These are phyloP conservation scores for Neomorphus geoffroyi DNA, from an alignment of 2,797 vertebrate genomes.

Conservation along the genomic window DNA sequence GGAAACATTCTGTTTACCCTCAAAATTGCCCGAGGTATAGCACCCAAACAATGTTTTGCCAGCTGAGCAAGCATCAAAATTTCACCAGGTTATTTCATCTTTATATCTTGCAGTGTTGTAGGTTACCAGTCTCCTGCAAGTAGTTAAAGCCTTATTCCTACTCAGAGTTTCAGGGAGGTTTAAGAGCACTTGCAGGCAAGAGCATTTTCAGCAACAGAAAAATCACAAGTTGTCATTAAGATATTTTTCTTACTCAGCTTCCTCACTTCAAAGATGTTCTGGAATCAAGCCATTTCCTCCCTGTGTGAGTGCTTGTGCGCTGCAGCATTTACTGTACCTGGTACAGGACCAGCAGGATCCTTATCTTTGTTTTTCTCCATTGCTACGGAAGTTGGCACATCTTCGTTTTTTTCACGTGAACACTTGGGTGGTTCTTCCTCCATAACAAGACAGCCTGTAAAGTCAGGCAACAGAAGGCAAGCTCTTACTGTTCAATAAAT, in stretches of 20 bases:
- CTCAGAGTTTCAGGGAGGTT: not conserved
- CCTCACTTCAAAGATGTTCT: not conserved
- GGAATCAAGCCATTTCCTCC: not conserved
- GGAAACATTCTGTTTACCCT: not conserved
- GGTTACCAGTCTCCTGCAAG: not conserved
- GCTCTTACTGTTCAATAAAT: not conserved
- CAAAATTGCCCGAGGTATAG: not conserved
- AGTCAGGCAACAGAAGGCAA: not conserved
- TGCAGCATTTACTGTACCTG: conserved; percentile 6
- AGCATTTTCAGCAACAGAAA: not conserved
- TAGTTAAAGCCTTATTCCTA: not conserved
- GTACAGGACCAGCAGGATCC: not conserved
- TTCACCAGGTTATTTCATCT: accelerated
- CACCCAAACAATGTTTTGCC: not conserved
- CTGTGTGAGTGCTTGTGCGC: accelerated
- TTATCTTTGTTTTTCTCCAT: not conserved
- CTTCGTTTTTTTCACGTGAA: not conserved
- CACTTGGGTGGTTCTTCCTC: not conserved
- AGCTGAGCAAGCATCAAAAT: not conserved
- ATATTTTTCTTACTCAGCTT: not conserved
- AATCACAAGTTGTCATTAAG: not conserved
- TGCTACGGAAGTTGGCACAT: not conserved
- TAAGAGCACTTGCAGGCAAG: not conserved
- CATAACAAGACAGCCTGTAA: not conserved
- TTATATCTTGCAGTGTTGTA: not conserved